Evolutionary conservation across 1,140 invertebrate genomes (phyloP), one percentile per base, ranked within the genome.

Genomic region (Drosophila sturtevanti): DNA sequence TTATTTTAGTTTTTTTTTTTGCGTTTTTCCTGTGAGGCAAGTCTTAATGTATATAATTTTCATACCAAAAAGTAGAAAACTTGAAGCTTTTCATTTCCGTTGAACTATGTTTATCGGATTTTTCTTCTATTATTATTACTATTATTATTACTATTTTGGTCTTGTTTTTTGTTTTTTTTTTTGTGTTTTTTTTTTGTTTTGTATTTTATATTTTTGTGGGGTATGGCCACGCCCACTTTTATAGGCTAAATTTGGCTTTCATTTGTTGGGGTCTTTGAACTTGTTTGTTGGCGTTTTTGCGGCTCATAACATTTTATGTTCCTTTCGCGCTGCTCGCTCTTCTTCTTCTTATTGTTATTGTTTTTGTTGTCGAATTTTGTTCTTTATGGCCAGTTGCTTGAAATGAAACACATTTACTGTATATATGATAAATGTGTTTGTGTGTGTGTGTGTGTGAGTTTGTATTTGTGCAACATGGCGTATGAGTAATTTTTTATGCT

Each of bases 41-140:
- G 11, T 48, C 41, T 48, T 48, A 48, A 70, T 80, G 72, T 72
- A 72, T 81, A 77, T 81, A 76, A 81, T 81, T 80, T 64, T 55
- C 37, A 18, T 14, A 21, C 27, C 22, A 10, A 34, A 27, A 52
- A 61, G 24, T 27, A 24, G 52, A 60, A 63, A 81, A 68, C 67
- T 72, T 76, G 81, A 75, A 85, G 78, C 77, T 60, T 85, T 85
- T 63, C 81, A 87, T 81, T 86, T 86, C 81, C 81, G 82, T 59
- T 81, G 67, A 78, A 81, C 82, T 87, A 78, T 87, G 78, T 85
- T 74, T 38, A 10, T 11, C 62, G 72, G 51, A 60, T 69, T 58
- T 35, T 24, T 56, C 41, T 74, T 74, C n/a, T 48, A 48, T 48
- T 18, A 48, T 21, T 48, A 48, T 44, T 44, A 48, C 18, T 44